Evolutionary conservation across 64 coral and sea anemone species (phyloP), one percentile per base, ranked within the genome.

Genomic region (Acropora yongei): DNA sequence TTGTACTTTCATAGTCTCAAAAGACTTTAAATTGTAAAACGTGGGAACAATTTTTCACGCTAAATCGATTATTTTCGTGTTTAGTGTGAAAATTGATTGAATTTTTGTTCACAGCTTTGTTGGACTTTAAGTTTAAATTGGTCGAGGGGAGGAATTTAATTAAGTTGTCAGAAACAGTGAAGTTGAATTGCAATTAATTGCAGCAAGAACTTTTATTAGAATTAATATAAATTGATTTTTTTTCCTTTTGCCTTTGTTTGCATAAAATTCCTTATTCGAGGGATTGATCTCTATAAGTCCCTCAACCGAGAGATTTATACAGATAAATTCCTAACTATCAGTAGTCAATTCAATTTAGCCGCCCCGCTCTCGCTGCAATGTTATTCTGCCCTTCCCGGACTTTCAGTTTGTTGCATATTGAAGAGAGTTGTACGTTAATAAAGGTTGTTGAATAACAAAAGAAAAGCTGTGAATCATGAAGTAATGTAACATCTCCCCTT

Each of bases 1-100:
- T 10, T 78, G 76, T 78, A 78, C 76, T 41, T 78, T 78, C n/a
- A 48, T 78, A 80, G 57, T 80, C 49, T 60, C 50, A 5, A 80
- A 80, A 80, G 49, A 80, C 51, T 57, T 2, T 47, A 60, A 80
- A 80, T 46, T 80, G 6, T 51, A 80, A 51, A 13, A 20, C 49
- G 10, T 55, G 51, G 3, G 30, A 30, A 0, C 30, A 30, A 30
- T 30, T 0, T 30, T 30, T 30, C 30, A 30, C 30, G 30, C 30
- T 30, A 30, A 30, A 30, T 30, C 30, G 30, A 30, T 30, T 30
- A 30, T 30, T 30, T 30, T 30, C 30, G 30, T 30, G 0, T 0
- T 0, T 30, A 30, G 2, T 55, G 57, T 51, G 5, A 50, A 57
- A 57, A 57, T 13, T 39, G 40, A 9, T 57, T 57, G 49, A 51